Evolutionary conservation across 1,140 invertebrate genomes (phyloP), one percentile per base, ranked within the genome.

Genomic region (Riptortus pedestris): DNA sequence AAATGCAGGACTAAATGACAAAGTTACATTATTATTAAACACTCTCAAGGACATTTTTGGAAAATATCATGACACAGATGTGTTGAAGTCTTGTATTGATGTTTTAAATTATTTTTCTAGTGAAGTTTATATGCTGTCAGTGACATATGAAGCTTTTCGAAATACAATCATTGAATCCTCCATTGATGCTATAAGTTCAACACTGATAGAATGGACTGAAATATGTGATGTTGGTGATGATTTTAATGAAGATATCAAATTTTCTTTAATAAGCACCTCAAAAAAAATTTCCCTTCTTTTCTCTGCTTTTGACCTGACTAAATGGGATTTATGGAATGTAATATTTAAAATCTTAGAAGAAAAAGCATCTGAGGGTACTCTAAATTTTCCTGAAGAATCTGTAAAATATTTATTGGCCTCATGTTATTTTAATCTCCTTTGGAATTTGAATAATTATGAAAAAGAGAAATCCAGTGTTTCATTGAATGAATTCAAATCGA

Each of bases 341-440:
- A 26, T 55, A 14, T 55, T 55, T 18, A 14, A 14, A 24, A 24
- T 9, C 26, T 24, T 55, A 12, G 26, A 26, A 2, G 24, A 26
- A 55, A 18, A 9, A 55, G 12, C 24, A 2, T 24, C 26, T 55
- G 51, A 55, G 24, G 1, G 1, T 20, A 55, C 5, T 3, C 2
- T 26, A 55, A 24, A 2, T 55, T 24, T 55, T 26, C 51, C 51
- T 55, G 51, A 55, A 26, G 51, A 55, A 2, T 55, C 12, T 27
- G 24, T 55, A 2, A 55, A 55, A 4, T 24, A 55, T 27, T 22
- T 2, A 9, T 27, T 55, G 11, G 18, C 26, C 12, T 20, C 20
- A 9, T 55, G 51, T 55, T 55, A 55, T 24, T 55, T 24, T 26
- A 55, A 9, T 26, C 2, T 55, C 16, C 18, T 55, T 55, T 55